Conservation (phyloP, 2,113 vertebrate genomes). For the Pristiophorus japonicus region DNA sequence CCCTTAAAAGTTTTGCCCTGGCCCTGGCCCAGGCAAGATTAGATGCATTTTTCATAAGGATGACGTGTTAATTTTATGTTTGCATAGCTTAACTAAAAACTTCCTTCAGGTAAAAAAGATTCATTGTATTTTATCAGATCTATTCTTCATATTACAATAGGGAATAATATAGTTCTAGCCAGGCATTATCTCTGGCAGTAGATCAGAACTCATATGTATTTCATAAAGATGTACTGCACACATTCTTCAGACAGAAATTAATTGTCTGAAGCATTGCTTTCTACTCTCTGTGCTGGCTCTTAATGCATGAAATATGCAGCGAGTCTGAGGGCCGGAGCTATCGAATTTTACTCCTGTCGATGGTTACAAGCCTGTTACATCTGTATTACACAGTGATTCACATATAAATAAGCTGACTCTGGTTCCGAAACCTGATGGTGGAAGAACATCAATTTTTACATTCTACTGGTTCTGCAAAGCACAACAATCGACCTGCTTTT, state of each 20-base stretch:
- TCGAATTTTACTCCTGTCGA: neutral
- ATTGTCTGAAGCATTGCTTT: constrained; percentile 27
- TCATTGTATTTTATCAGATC: constrained; percentile 37
- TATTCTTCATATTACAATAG: constrained; percentile 17
- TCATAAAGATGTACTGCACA: constrained; percentile 31
- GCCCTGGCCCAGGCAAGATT: constrained; percentile 12
- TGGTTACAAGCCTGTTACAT: neutral
- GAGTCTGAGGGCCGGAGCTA: neutral
- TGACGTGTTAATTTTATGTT: constrained; percentile 35
- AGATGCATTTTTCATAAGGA: neutral
- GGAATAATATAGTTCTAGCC: constrained; percentile 27
- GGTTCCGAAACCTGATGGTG: neutral
- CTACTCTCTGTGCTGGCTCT: neutral
- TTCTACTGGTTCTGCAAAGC: no score
- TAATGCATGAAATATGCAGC: constrained; percentile 34
- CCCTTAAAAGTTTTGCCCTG: neutral
- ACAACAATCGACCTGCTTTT: neutral
- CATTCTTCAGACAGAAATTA: constrained; percentile 27
- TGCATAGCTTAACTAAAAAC: constrained; percentile 24
- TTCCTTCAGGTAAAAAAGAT: constrained; percentile 32
- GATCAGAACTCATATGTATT: constrained; percentile 30
- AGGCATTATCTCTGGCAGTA: constrained; percentile 28
- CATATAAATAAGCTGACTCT: neutral
- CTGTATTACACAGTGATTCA: neutral
- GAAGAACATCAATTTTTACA: neutral